phyloP scores from a whole-genome alignment of 2,888 invertebrate species.

The Philereme vetulata region DNA sequence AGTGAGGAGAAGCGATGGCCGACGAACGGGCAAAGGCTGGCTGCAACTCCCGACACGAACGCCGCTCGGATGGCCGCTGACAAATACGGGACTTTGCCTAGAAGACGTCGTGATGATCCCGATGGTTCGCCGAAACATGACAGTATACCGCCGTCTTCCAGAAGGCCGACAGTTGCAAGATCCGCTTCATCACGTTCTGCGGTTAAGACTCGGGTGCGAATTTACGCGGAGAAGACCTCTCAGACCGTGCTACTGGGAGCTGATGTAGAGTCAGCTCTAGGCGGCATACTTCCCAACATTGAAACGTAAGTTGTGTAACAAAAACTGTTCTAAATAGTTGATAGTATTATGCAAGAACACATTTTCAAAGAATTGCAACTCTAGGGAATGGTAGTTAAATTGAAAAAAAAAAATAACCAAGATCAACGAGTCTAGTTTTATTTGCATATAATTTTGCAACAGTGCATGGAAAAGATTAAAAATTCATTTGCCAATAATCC shows the following conservation, averaged over 20 bases:
- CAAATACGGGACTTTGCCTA: constrained; percentile 91
- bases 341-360: neutral
- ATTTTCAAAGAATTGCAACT: neutral
- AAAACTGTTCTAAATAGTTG: neutral
- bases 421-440: too few relatives aligned
- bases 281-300: constrained; percentile 82
- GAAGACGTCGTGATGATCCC: constrained; percentile 86
- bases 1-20: constrained; percentile 90
- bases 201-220: constrained; percentile 82
- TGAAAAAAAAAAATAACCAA: too few relatives aligned
- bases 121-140: constrained; percentile 81
- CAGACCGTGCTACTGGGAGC: constrained; percentile 90
- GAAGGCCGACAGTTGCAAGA: constrained; percentile 69
- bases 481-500: too few relatives aligned
- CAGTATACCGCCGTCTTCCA: constrained; percentile 62
- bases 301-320: constrained; percentile 59
- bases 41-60: constrained; percentile 58
- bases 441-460: too few relatives aligned
- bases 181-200: constrained; percentile 70
- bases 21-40: constrained; percentile 71
- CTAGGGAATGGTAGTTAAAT: too few relatives aligned
- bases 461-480: too few relatives aligned
- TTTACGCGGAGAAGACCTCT: constrained; percentile 90
- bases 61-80: constrained; percentile 84
- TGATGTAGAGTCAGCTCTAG: constrained; percentile 89